These are phyloP conservation scores for Drosophila kambysellisi DNA, from an alignment of 2,888 invertebrate species.

Conservation along the genomic window DNA sequence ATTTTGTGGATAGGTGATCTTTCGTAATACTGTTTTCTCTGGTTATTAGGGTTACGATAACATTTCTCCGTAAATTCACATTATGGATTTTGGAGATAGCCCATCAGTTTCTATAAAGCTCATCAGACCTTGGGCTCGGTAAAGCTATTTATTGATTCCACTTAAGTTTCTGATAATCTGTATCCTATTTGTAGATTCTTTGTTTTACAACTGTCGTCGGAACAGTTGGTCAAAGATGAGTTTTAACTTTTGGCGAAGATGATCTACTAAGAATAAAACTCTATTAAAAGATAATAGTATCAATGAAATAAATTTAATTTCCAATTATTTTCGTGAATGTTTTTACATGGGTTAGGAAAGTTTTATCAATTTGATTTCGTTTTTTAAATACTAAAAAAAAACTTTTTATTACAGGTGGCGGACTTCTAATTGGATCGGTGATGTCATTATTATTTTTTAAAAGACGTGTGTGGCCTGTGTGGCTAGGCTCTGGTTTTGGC, in stretches of 20 bases:
- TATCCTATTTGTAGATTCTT: not conserved
- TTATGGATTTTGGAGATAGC: not conserved
- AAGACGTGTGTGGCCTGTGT: slow-evolving; percentile 94
- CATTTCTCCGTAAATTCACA: not conserved
- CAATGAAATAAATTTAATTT: not conserved
- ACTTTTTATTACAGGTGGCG: slow-evolving; percentile 89
- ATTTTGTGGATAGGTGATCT: not conserved
- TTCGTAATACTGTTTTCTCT: no score
- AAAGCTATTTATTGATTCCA: not conserved
- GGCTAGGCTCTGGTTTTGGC: slow-evolving; percentile 95
- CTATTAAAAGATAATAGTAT: not conserved
- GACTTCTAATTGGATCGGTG: slow-evolving; percentile 91
- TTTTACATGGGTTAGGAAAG: not conserved
- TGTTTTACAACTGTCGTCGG: not conserved
- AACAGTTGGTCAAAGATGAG: not conserved
- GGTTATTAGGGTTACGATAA: not conserved
- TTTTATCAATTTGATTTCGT: not conserved
- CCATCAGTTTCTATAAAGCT: not conserved
- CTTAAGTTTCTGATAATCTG: not conserved
- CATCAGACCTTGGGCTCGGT: no score
- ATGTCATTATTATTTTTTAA: slow-evolving; percentile 93
- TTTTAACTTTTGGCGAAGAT: not conserved
- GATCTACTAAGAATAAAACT: not conserved
- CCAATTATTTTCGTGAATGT: not conserved
- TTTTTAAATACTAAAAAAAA: not conserved